Evolutionary conservation across 2,888 invertebrate genomes (phyloP).

Genomic region (Amorpha juglandis): DNA sequence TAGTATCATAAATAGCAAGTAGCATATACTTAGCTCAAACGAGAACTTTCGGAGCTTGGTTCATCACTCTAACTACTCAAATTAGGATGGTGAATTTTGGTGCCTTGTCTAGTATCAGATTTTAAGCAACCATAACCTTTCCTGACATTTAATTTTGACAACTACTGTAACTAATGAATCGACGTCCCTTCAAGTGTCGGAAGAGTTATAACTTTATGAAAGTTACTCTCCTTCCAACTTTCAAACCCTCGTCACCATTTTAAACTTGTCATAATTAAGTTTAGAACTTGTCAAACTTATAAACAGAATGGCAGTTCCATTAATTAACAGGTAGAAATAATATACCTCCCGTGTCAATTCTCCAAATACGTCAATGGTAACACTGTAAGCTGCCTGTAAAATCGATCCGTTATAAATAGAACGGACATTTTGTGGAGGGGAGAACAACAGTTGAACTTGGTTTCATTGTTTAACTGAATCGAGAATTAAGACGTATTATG

Average conservation of each 20-base stretch:
- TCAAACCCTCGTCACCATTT: background rate
- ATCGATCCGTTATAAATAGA: conserved; percentile 13
- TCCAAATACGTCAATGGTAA: background rate
- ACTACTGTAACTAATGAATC: too few species aligned
- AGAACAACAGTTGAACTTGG: background rate
- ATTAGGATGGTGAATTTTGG: too few species aligned
- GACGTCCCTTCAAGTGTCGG: too few species aligned
- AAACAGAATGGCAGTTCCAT: background rate
- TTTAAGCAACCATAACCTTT: too few species aligned
- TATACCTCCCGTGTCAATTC: background rate
- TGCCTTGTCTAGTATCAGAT: too few species aligned
- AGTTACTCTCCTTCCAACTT: background rate
- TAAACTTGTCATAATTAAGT: background rate
- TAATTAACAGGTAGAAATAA: background rate
- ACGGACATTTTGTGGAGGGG: background rate
- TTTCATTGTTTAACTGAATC: background rate
- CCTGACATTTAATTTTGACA: too few species aligned
- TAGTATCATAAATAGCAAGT: too few species aligned
- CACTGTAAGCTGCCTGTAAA: background rate
- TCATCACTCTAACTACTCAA: too few species aligned
- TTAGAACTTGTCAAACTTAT: background rate
- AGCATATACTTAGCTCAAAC: too few species aligned
- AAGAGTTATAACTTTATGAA: too few species aligned
- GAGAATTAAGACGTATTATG: too few species aligned
- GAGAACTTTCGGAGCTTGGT: too few species aligned